These are phyloP conservation scores for Macroglossus sobrinus DNA, from an alignment of 2,113 vertebrate species.

Conservation along the genomic window DNA sequence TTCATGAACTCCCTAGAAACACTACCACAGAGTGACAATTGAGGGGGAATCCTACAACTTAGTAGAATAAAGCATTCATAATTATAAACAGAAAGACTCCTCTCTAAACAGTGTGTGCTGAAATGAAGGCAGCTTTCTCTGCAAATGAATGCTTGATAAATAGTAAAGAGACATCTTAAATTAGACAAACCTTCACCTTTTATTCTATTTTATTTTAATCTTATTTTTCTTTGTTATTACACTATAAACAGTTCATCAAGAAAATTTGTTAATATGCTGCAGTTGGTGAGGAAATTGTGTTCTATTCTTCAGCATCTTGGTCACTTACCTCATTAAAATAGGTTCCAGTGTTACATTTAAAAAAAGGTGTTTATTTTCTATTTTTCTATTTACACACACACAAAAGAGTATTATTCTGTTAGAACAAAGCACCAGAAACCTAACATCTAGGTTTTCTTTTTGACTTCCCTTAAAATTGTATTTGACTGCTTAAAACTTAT, in stretches of 20 bases:
- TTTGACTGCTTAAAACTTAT: background rate
- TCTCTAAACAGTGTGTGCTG: background rate
- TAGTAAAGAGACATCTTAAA: background rate
- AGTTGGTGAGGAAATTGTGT: background rate
- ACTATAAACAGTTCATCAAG: constrained; percentile 28
- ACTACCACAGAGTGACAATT: constrained; percentile 3
- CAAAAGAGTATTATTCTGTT: background rate
- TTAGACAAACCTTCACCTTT: background rate
- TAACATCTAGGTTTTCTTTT: background rate
- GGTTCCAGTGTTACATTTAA: background rate
- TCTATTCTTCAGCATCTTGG: background rate
- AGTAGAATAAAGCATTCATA: background rate
- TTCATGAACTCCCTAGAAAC: constrained; percentile 20
- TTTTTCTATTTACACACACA: background rate
- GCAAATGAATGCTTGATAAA: constrained; percentile 3
- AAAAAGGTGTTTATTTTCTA: background rate
- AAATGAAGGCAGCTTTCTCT: background rate
- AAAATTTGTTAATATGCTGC: constrained; percentile 2
- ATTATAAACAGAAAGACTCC: constrained; percentile 19
- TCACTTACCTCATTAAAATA: constrained; percentile 17
- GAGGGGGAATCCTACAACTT: background rate
- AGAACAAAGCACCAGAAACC: background rate
- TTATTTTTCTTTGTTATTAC: constrained; percentile 36
- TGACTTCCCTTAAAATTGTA: background rate
- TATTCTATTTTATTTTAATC: constrained; percentile 21